Conservation (phyloP, 2,888 invertebrate genomes). For the Julus scanicus region DNA sequence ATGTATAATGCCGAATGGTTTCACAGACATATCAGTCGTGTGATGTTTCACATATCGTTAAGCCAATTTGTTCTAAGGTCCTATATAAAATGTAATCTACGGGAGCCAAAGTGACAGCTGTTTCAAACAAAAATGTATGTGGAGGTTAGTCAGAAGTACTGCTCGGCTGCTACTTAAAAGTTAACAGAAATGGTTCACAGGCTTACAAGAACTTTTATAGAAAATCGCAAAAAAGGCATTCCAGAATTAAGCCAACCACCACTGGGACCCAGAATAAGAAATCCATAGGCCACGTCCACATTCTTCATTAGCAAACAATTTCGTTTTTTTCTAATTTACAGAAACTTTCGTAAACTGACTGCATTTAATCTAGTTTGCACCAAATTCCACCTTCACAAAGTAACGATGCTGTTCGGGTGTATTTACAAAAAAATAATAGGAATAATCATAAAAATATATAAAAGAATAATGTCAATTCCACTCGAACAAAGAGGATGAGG, state of each 20-base stretch:
- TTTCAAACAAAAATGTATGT: neutral
- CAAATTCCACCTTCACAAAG: slow-evolving; percentile 53
- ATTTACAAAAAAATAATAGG: neutral
- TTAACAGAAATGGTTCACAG: slow-evolving; percentile 38
- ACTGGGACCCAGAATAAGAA: slow-evolving; percentile 24
- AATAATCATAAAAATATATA: neutral
- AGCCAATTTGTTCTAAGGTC: neutral
- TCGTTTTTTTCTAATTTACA: slow-evolving; percentile 32
- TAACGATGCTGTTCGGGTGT: slow-evolving; percentile 45
- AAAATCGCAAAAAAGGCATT: slow-evolving; percentile 30
- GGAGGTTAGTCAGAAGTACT: slow-evolving; percentile 31
- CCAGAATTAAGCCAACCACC: slow-evolving; percentile 48
- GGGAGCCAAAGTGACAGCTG: too few species aligned
- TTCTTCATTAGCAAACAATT: slow-evolving; percentile 49
- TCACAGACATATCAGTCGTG: neutral
- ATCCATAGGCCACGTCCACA: slow-evolving; percentile 52
- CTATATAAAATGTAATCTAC: neutral
- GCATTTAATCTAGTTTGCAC: slow-evolving; percentile 49
- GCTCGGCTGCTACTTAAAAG: slow-evolving; percentile 5
- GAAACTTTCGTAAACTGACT: slow-evolving; percentile 48
- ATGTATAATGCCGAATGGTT: neutral
- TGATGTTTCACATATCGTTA: neutral
- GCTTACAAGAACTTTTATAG: slow-evolving; percentile 14
- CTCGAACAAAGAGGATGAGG: slow-evolving; percentile 33
- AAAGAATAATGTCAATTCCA: slow-evolving; percentile 18